Conservation (phyloP, 2,888 invertebrate species). For the Ametastegia equiseti region DNA sequence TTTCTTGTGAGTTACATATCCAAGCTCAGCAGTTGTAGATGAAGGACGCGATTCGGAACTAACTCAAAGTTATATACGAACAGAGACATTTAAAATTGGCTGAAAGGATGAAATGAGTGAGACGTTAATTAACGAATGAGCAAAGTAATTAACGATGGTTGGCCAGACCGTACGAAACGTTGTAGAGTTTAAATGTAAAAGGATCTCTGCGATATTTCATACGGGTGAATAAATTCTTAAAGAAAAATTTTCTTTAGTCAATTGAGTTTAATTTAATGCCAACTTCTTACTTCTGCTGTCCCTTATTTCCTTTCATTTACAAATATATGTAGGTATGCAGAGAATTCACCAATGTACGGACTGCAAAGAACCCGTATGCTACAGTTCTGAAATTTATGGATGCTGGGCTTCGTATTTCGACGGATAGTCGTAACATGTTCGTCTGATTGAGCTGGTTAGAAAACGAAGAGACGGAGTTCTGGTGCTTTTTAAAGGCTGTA, state of each 20-base stretch:
- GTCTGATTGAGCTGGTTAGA: neutral
- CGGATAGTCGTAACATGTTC: neutral
- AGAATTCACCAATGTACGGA: too few relatives aligned
- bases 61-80: neutral
- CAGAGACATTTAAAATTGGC: neutral
- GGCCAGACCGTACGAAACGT: neutral
- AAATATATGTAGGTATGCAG: too few relatives aligned
- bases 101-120: neutral
- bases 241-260: neutral
- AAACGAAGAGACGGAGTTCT: too few relatives aligned
- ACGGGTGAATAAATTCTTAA: neutral
- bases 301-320: neutral
- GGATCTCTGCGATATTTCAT: neutral
- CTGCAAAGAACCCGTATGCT: too few relatives aligned
- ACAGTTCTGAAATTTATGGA: neutral
- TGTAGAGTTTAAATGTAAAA: neutral
- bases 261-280: neutral
- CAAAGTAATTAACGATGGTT: neutral
- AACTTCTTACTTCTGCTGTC: neutral
- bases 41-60: too few relatives aligned
- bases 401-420: neutral
- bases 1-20: too few relatives aligned
- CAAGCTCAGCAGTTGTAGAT: too few relatives aligned
- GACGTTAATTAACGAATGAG: constrained; percentile 8
- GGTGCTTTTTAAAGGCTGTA: too few relatives aligned